A percentile compares a stretch with the other conserved stretches of the same genome.
These are phyloP conservation scores for Agrochola circellaris DNA, from an alignment of 2,888 invertebrate genomes.

Conservation along the genomic window DNA sequence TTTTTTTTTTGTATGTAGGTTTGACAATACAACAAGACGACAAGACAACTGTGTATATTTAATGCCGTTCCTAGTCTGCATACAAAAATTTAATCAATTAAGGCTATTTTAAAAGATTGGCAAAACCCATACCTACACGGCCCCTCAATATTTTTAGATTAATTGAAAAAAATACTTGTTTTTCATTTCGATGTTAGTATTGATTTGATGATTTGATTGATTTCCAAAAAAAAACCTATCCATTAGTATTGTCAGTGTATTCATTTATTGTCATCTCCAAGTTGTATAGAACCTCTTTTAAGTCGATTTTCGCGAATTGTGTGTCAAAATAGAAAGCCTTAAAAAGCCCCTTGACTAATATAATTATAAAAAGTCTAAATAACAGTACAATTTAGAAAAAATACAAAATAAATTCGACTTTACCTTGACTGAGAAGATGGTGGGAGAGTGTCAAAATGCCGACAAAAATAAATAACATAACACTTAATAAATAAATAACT, in stretches of 20 bases:
- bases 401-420: constrained; percentile 33
- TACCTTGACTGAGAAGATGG: constrained; percentile 71
- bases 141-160: not conserved
- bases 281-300: not conserved
- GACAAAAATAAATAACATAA: constrained; percentile 70
- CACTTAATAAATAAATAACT: constrained; percentile 73
- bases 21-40: not conserved
- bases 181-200: not conserved
- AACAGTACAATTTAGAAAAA: constrained; percentile 15
- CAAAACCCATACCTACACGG: not conserved
- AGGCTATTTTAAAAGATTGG: not conserved
- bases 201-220: not conserved
- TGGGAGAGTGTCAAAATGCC: constrained; percentile 83
- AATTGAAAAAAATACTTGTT: too few species aligned
- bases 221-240: not conserved
- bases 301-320: not conserved
- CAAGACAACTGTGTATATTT: not conserved
- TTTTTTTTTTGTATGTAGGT: too few species aligned
- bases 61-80: not conserved
- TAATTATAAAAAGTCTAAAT: not conserved
- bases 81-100: not conserved
- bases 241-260: not conserved
- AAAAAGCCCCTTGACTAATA: not conserved
- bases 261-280: not conserved
- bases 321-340: constrained; percentile 21